Conservation (phyloP, 2,113 vertebrate genomes). For the Arvicanthis niloticus region DNA sequence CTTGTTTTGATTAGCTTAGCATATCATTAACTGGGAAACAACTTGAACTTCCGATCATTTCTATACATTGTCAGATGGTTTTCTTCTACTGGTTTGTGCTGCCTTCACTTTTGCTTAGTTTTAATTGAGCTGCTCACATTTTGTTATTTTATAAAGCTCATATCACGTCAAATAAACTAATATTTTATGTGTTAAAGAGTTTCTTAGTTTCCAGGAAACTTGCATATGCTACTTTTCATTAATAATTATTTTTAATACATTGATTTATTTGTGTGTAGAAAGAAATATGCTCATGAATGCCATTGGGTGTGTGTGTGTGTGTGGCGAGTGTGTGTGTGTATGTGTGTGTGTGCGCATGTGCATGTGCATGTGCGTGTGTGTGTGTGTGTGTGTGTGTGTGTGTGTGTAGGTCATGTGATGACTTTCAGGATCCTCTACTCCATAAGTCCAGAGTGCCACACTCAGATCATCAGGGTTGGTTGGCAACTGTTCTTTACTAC, state of each 20-base stretch:
- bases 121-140: background rate
- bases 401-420: background rate
- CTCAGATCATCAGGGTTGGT: background rate
- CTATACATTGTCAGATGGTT: background rate
- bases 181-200: slow-evolving; percentile 16
- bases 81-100: background rate
- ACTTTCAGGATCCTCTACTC: background rate
- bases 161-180: background rate
- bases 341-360: too few species aligned
- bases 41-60: background rate
- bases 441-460: background rate
- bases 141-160: background rate
- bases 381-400: too few species aligned
- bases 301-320: too few species aligned
- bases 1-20: background rate
- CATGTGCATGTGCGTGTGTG: too few species aligned
- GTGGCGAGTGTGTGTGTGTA: too few species aligned
- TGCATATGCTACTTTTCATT: slow-evolving; percentile 13
- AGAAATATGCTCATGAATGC: background rate
- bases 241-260: background rate
- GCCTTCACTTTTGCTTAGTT: slow-evolving; percentile 24
- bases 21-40: background rate
- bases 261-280: background rate
- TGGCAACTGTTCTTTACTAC: background rate
- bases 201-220: background rate